A percentile compares a stretch with the other conserved stretches of the same genome.
phyloP scores from a whole-genome alignment of 2,113 vertebrate species.

The Plecotus auritus region DNA sequence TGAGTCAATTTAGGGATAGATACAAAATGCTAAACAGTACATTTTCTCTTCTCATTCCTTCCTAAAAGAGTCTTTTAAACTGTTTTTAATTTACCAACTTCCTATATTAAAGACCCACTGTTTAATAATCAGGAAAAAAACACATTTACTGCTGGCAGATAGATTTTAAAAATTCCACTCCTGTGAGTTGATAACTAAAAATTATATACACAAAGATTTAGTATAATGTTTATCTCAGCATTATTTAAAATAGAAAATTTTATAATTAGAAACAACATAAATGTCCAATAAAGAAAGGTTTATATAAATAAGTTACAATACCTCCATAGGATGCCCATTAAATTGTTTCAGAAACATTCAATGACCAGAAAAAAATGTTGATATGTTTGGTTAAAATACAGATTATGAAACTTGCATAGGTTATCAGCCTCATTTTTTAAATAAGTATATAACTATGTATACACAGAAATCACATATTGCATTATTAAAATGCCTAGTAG shows the following conservation, averaged over 20 bases:
- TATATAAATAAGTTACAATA: background rate
- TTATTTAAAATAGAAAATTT: background rate
- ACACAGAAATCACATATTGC: background rate
- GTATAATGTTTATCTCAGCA: background rate
- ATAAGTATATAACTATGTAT: background rate
- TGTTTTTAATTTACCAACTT: background rate
- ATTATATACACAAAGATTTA: background rate
- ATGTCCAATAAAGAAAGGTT: background rate
- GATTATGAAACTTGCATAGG: background rate
- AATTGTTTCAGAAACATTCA: background rate
- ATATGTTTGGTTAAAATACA: background rate
- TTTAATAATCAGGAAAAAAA: background rate
- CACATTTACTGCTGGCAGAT: background rate
- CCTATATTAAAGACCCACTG: background rate
- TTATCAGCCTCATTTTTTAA: background rate
- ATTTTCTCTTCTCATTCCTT: background rate
- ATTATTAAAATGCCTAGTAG: background rate
- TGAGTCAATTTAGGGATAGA: background rate
- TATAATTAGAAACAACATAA: background rate
- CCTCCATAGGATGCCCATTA: background rate
- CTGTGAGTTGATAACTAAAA: background rate
- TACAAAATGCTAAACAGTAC: background rate
- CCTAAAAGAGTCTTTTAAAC: background rate
- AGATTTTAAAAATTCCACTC: background rate
- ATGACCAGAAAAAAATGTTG: background rate